A percentile compares a stretch with the other conserved stretches of the same genome.
phyloP scores from a whole-genome alignment of 2,113 vertebrate genomes.

The Upupa epops region DNA sequence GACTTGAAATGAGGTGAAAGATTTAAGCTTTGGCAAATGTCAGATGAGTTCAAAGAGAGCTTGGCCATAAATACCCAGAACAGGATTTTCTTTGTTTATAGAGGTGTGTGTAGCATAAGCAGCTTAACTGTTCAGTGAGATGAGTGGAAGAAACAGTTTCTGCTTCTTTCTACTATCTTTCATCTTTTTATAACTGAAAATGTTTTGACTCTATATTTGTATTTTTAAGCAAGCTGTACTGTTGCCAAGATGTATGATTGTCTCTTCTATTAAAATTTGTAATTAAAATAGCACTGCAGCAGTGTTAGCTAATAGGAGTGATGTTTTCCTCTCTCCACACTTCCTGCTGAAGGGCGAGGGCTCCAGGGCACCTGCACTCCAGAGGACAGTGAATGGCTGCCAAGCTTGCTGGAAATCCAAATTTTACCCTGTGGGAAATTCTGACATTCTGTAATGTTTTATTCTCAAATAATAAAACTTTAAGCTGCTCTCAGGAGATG shows the following conservation, averaged over 20 bases:
- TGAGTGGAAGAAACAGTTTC: not conserved
- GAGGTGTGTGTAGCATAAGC: not conserved
- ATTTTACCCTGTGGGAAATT: not conserved
- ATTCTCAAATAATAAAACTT: not conserved
- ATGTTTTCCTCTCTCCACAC: not conserved
- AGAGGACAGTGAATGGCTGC: not conserved
- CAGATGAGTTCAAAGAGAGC: not conserved
- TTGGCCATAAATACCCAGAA: not conserved
- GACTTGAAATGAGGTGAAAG: slow-evolving; percentile 6
- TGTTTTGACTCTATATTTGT: not conserved
- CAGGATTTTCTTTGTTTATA: not conserved
- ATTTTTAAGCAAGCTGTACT: not conserved
- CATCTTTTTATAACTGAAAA: not conserved
- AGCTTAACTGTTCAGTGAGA: not conserved
- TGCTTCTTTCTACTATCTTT: not conserved
- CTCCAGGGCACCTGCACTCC: not conserved
- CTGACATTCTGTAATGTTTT: not conserved
- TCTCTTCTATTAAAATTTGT: not conserved
- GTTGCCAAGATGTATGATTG: not conserved
- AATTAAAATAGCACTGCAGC: not conserved
- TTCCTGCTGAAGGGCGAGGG: not conserved
- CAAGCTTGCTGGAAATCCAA: not conserved
- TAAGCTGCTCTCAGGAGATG: not conserved
- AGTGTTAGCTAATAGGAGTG: not conserved
- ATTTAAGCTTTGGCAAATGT: not conserved